phyloP scores from a whole-genome alignment of 2,888 invertebrate genomes.

The Exocentrus adspersus region DNA sequence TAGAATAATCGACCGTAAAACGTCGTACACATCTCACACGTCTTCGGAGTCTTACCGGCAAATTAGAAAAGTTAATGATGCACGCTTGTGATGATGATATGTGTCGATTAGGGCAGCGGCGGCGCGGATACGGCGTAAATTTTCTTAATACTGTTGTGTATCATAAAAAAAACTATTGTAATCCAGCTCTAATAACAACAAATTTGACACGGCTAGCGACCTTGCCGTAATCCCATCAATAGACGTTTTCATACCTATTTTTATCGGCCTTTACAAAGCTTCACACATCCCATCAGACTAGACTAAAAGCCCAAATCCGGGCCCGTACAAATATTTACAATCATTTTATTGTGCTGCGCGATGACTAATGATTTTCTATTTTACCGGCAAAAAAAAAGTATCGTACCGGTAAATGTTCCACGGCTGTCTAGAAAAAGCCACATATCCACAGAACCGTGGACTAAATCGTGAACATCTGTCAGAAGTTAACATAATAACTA shows the following conservation, averaged over 20 bases:
- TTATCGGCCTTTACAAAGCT: background rate
- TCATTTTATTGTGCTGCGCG: slow-evolving; percentile 18
- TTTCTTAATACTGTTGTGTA: too few relatives aligned
- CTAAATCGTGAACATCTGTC: slow-evolving; percentile 56
- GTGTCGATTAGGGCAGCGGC: slow-evolving; percentile 15
- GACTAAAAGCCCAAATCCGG: background rate
- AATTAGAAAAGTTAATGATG: slow-evolving; percentile 18
- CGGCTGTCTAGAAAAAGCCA: slow-evolving; percentile 46
- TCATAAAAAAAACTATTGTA: too few relatives aligned
- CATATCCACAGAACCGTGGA: slow-evolving; percentile 46
- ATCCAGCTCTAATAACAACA: too few relatives aligned
- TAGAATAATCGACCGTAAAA: slow-evolving; percentile 17
- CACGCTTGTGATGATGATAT: background rate
- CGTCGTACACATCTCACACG: background rate
- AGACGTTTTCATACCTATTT: background rate
- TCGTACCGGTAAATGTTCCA: slow-evolving; percentile 39
- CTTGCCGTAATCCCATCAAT: too few relatives aligned
- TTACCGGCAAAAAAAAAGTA: too few relatives aligned
- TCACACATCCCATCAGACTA: background rate
- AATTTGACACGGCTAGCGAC: too few relatives aligned
- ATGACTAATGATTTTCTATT: slow-evolving; percentile 26
- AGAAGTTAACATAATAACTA: slow-evolving; percentile 55
- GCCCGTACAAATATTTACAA: slow-evolving; percentile 23
- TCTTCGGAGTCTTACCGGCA: slow-evolving; percentile 18
- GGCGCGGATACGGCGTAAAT: background rate